Evolutionary conservation across 2,888 invertebrate genomes (phyloP).

Genomic region (Drosophila merina): DNA sequence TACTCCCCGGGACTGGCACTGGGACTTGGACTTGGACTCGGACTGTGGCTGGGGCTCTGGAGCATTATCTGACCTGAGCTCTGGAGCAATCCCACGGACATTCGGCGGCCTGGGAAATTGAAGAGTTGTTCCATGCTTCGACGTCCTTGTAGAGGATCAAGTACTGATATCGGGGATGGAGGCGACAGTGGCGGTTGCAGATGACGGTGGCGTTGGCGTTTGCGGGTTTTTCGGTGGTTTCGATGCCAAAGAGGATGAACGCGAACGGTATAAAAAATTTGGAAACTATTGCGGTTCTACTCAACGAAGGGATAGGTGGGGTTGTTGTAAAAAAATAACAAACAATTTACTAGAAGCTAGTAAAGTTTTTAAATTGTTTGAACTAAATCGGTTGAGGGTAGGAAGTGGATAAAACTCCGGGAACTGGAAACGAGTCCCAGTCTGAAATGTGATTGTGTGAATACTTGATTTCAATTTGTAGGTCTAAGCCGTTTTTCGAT

Average conservation of each 20-base stretch:
- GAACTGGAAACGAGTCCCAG: neutral
- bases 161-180: neutral
- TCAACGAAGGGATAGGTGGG: conserved; percentile 2
- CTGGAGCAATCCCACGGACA: conserved; percentile 20
- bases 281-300: conserved; percentile 11
- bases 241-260: conserved; percentile 1
- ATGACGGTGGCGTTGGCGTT: neutral
- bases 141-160: neutral
- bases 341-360: conserved; percentile 35
- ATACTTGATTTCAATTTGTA: conserved; percentile 8
- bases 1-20: conserved; percentile 24
- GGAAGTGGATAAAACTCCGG: conserved; percentile 15
- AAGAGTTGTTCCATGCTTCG: conserved; percentile 20
- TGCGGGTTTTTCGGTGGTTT: neutral
- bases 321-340: conserved; percentile 32
- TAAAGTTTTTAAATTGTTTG: conserved; percentile 32
- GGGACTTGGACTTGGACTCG: neutral
- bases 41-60: conserved; percentile 1
- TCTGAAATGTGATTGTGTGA: neutral
- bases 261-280: conserved; percentile 24
- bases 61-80: neutral
- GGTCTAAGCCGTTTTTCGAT: neutral
- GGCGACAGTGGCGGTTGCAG: neutral
- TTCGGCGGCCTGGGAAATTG: conserved; percentile 8
- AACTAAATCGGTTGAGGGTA: conserved; percentile 19